A percentile compares a stretch with the other conserved stretches of the same genome.
Conservation (phyloP, 2,797 vertebrate genomes). For the Manis javanica region DNA sequence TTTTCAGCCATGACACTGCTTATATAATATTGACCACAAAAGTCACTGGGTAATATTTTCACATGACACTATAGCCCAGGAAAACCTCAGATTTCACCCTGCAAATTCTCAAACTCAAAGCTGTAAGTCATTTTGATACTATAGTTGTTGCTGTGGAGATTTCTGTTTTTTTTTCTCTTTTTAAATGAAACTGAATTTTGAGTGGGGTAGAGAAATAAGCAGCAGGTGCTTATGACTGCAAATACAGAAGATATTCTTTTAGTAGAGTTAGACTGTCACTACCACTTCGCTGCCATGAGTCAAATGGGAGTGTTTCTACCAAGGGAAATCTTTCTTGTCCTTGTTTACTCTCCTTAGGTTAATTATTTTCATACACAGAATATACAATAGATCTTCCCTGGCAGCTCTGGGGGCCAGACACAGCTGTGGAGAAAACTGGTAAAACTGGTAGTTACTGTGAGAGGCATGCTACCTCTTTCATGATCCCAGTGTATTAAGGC, state of each 20-base stretch:
- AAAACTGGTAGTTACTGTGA: background rate
- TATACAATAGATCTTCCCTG: background rate
- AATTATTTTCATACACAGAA: slow-evolving; percentile 66
- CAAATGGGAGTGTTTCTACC: slow-evolving; percentile 52
- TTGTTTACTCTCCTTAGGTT: slow-evolving; percentile 65
- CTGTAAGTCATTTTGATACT: background rate
- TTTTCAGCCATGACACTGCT: background rate
- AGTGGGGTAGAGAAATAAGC: background rate
- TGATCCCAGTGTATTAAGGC: background rate
- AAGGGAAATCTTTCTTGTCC: slow-evolving; percentile 42
- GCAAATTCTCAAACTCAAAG: slow-evolving; percentile 35
- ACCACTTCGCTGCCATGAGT: slow-evolving; percentile 20
- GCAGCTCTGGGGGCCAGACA: slow-evolving; percentile 32
- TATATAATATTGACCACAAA: background rate
- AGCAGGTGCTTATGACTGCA: background rate
- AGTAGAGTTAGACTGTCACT: background rate
- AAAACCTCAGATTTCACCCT: background rate
- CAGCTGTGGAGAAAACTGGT: slow-evolving; percentile 15
- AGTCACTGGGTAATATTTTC: background rate
- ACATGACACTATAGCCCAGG: background rate
- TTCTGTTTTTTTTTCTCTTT: background rate
- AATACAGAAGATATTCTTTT: slow-evolving; percentile 47
- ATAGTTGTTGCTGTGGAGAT: slow-evolving; percentile 47
- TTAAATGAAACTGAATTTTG: background rate
- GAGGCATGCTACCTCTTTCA: slow-evolving; percentile 19